Evolutionary conservation across 2,888 invertebrate species (phyloP).

Genomic region (Corbicula japonica): DNA sequence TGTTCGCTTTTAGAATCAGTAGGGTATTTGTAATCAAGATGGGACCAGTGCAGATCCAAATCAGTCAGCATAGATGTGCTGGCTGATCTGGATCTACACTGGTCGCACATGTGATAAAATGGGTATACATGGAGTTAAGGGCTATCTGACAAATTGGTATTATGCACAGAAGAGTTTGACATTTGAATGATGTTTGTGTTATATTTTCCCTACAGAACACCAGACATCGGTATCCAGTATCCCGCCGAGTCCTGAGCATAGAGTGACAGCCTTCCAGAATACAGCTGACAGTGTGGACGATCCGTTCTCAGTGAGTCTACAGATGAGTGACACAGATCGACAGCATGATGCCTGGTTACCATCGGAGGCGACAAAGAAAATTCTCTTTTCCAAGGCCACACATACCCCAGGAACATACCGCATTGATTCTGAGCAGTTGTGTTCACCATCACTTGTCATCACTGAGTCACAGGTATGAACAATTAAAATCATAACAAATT

Average conservation of each 20-base stretch:
- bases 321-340: constrained; percentile 84
- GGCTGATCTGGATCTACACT: too few species aligned
- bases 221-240: constrained; percentile 3
- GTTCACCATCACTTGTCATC: constrained; percentile 94
- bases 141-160: too few species aligned
- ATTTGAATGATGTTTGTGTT: background rate
- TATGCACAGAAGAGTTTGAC: too few species aligned
- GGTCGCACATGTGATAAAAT: too few species aligned
- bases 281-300: constrained; percentile 67
- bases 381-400: constrained; percentile 88
- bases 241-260: constrained; percentile 52
- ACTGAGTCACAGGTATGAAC: constrained; percentile 93
- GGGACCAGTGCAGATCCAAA: too few species aligned
- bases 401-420: constrained; percentile 91
- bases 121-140: too few species aligned
- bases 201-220: constrained; percentile 17
- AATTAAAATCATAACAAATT: too few species aligned
- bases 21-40: too few species aligned
- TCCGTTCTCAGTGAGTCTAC: constrained; percentile 79
- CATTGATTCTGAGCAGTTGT: constrained; percentile 92
- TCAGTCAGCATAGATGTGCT: too few species aligned
- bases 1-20: too few species aligned
- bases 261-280: constrained; percentile 52
- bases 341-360: constrained; percentile 91
- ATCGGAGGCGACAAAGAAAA: constrained; percentile 91